phyloP scores from a whole-genome alignment of 2,888 invertebrate genomes.

The Pardosa pseudoannulata region DNA sequence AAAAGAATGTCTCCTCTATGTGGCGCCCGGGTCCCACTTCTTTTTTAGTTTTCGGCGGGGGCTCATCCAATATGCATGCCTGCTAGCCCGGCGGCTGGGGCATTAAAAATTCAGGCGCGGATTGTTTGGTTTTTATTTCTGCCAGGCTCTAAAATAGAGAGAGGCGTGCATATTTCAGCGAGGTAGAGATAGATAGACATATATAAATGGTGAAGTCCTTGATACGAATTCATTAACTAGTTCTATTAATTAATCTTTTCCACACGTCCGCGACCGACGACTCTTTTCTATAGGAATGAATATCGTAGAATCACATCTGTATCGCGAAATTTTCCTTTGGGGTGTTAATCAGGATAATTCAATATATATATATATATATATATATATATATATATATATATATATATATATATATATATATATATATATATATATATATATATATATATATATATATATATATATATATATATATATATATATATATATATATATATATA shows the following conservation, averaged over 20 bases:
- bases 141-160: background rate
- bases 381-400: too few relatives aligned
- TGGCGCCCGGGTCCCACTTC: constrained; percentile 24
- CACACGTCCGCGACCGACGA: background rate
- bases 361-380: too few relatives aligned
- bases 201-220: too few relatives aligned
- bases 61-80: constrained; percentile 64
- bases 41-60: constrained; percentile 36
- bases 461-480: too few relatives aligned
- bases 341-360: background rate
- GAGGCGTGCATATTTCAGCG: background rate
- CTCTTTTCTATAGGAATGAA: background rate
- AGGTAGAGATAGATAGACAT: too few relatives aligned
- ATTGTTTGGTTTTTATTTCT: constrained; percentile 34
- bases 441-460: too few relatives aligned
- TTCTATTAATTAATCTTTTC: constrained; percentile 1
- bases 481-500: too few relatives aligned
- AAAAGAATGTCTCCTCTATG: constrained; percentile 31
- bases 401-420: too few relatives aligned
- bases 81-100: constrained; percentile 24
- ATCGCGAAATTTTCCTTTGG: background rate
- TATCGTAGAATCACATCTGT: background rate
- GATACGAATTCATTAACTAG: background rate
- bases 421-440: too few relatives aligned
- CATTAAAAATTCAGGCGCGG: constrained; percentile 61